A percentile compares a stretch with the other conserved stretches of the same genome.
These are phyloP conservation scores for Eumerus sabulonum DNA, from an alignment of 2,888 invertebrate genomes.

Conservation along the genomic window DNA sequence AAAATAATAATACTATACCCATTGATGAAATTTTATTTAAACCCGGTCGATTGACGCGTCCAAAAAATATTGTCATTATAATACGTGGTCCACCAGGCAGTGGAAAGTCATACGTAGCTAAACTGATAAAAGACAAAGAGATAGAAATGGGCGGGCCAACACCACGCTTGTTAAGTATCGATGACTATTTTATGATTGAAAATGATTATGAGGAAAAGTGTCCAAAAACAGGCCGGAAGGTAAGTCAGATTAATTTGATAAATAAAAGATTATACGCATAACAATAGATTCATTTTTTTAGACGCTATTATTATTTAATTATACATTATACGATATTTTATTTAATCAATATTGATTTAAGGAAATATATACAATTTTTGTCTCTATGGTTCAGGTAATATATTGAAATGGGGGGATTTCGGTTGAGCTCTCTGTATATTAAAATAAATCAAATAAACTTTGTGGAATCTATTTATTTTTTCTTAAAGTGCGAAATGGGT, in stretches of 20 bases:
- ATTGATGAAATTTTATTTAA: conserved; percentile 91
- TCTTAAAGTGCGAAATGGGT: no score
- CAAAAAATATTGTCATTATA: conserved; percentile 89
- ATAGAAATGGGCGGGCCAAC: conserved; percentile 92
- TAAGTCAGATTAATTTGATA: conserved; percentile 48
- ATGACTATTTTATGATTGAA: conserved; percentile 97
- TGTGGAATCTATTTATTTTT: no score
- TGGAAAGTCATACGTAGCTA: conserved; percentile 95
- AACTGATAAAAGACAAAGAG: conserved; percentile 90
- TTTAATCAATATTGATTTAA: no score
- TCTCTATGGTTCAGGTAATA: no score
- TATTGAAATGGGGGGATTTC: no score
- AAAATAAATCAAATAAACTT: no score
- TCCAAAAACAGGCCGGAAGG: conserved; percentile 77
- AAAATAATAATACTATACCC: conserved; percentile 80
- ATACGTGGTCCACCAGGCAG: conserved; percentile 96
- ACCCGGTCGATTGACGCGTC: conserved; percentile 90
- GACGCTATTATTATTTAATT: no score
- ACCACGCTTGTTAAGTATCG: conserved; percentile 94
- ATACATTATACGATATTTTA: no score
- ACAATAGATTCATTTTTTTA: neutral
- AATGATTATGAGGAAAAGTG: conserved; percentile 83
- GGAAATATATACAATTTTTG: no score
- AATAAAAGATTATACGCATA: neutral
- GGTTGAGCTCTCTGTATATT: no score